Evolutionary conservation across 2,888 invertebrate genomes (phyloP).

Genomic region (Biston betularia): DNA sequence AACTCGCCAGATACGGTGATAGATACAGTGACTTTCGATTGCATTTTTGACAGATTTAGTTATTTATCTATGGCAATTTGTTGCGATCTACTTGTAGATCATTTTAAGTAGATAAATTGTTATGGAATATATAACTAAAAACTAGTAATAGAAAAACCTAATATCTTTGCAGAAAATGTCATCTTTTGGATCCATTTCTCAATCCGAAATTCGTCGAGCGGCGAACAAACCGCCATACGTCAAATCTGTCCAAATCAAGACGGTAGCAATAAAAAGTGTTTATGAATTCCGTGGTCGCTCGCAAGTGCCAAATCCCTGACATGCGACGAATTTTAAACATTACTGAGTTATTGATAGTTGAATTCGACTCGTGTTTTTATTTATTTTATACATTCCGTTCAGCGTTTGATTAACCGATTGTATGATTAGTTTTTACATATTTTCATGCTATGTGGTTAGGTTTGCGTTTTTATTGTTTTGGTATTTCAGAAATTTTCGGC

Average conservation of each 20-base stretch:
- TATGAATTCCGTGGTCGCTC: slow-evolving; percentile 73
- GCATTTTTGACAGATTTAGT: too few species aligned
- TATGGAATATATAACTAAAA: too few species aligned
- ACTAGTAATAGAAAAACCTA: background rate
- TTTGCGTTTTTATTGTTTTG: background rate
- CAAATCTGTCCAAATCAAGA: slow-evolving; percentile 60
- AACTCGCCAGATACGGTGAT: too few species aligned
- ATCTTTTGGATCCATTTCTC: slow-evolving; percentile 16
- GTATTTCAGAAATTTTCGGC: too few species aligned
- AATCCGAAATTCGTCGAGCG: slow-evolving; percentile 15
- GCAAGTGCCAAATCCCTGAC: slow-evolving; percentile 78
- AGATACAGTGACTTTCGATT: too few species aligned
- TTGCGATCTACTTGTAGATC: background rate
- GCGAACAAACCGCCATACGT: slow-evolving; percentile 49
- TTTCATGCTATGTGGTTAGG: background rate
- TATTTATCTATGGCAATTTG: too few species aligned
- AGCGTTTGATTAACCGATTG: slow-evolving; percentile 42
- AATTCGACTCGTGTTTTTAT: slow-evolving; percentile 65
- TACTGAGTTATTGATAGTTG: slow-evolving; percentile 72
- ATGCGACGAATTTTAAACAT: slow-evolving; percentile 76
- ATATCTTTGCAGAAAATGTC: background rate
- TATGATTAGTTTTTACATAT: slow-evolving; percentile 35
- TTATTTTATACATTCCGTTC: slow-evolving; percentile 60
- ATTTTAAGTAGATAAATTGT: background rate
- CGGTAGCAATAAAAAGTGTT: slow-evolving; percentile 68